Evolutionary conservation across 2,888 invertebrate genomes (phyloP).

Genomic region (Caenorhabditis imperialis): DNA sequence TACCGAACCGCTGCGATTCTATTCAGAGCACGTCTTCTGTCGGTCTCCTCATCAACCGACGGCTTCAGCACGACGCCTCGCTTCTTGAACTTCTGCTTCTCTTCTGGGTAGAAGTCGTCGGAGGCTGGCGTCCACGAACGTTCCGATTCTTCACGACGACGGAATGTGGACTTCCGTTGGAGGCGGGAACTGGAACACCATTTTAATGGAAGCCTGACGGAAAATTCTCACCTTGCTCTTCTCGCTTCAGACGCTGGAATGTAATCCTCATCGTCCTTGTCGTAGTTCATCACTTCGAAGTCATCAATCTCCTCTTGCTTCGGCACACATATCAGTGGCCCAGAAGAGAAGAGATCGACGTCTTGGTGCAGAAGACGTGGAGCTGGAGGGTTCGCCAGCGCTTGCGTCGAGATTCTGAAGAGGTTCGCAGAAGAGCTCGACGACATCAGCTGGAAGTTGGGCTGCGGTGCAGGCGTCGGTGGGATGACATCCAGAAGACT

Average conservation of each 20-base stretch:
- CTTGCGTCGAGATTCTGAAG: slow-evolving; percentile 12
- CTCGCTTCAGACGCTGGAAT: slow-evolving; percentile 18
- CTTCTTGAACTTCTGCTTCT: slow-evolving; percentile 48
- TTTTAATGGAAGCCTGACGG: no score
- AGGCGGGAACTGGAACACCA: slow-evolving; percentile 7
- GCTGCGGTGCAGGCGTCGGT: background rate
- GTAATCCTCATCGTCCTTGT: slow-evolving; percentile 35
- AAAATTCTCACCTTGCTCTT: no score
- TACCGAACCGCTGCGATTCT: slow-evolving; percentile 73
- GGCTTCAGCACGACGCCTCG: slow-evolving; percentile 57
- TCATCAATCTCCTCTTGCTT: slow-evolving; percentile 27
- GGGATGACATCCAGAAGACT: slow-evolving; percentile 8
- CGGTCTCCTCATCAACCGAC: slow-evolving; percentile 59
- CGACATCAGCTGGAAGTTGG: slow-evolving; percentile 5
- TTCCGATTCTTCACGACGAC: slow-evolving; percentile 37
- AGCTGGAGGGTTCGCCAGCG: background rate
- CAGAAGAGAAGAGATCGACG: slow-evolving; percentile 28
- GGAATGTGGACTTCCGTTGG: slow-evolving; percentile 14
- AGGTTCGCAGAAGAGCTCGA: slow-evolving; percentile 16
- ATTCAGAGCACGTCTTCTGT: slow-evolving; percentile 66
- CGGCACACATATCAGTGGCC: slow-evolving; percentile 39
- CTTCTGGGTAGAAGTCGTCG: slow-evolving; percentile 31
- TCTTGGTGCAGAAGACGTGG: background rate
- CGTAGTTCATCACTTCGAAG: background rate
- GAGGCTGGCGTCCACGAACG: slow-evolving; percentile 47